Base-by-base conservation (phyloP, 92 coral and sea anemone species). In the Chrysogorgia sp. region DNA sequence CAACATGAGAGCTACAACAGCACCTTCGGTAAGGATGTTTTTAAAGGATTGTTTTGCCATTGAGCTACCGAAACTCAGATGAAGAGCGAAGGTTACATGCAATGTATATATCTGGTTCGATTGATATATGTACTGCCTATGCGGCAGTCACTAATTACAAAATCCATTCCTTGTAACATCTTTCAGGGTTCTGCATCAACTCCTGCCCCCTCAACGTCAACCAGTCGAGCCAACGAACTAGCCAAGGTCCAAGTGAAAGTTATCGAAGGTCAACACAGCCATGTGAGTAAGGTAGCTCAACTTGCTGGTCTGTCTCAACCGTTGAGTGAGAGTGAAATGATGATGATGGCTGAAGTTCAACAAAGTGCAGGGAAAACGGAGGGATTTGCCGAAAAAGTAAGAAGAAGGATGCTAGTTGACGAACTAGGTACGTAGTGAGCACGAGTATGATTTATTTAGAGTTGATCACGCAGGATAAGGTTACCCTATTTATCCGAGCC, bases 301-400 rank as follows among this genome's bases (percentile, higher is more conserved):
- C 77, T 94, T 7, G 98, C 98, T 49, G 98, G 98, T 34, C 90
- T 94, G 1, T 64, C 90, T 21, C 90, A 96, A 2, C 97, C 98
- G 0, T 72, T 89, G 63, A 67, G 90, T 9, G 92, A 85, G 40
- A 88, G 82, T 1, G 81, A 84, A 22, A 53, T 72, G 64, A 10
- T 45, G 10, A 32, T n/a, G 52, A 50, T 72, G 43, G 35, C 65
- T 10, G 49, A 55, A 19, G 3, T 72, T n/a, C 30, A 50, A 1
- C 50, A 56, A 12, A 72, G 63, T 7, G 23, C n/a, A n/a, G n/a
- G n/a, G 52, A 12, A 72, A 72, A 72, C 63, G 64, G 63, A 22
- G 9, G 63, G 63, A 23, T 33, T 9, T 13, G 25, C 33, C 45
- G 79, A 72, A 30, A 31, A 17, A 28, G 58, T 28, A 56, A 56